Base-by-base conservation (phyloP, 1,140 invertebrate species). In the Cydia strobilella region DNA sequence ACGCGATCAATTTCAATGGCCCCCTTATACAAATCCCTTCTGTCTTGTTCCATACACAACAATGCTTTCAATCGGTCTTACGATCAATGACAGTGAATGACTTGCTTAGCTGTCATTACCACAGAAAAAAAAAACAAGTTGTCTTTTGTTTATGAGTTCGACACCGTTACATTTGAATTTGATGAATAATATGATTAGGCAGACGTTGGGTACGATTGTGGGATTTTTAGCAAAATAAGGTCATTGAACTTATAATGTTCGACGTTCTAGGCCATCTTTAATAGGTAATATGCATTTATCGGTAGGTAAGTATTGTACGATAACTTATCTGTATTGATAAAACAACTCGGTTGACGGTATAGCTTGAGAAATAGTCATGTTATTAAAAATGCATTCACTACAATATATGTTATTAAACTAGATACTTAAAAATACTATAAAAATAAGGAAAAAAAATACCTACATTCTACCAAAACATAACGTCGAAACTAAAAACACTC, bases 11-110 rank as follows among this genome's bases (percentile, higher is more conserved):
- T 92, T 92, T 91, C 90, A 90, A 91, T 85, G 84, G 84, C 82
- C 88, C 88, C 88, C 86, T 86, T 88, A 92, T 90, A 89, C 89
- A 89, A 91, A 92, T 91, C 89, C 86, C 87, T 88, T 90, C 88
- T 91, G 88, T 92, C 89, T 90, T 87, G 88, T 90, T 90, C 86
- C 85, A 89, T 88, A 86, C 83, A 87, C 83, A 86, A 85, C 80
- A 83, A 84, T 76, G 73, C 73, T 76, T 39, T 73, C 42, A 18
- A 69, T 23, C 66, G 74, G 45, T 69, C 23, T 42, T 71, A 39
- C 65, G 65, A 69, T 69, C 65, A 69, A 69, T 69, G 65, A 39
- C 65, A 35, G 42, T 69, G 35, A 69, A 69, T 69, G 65, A 69
- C 31, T 65, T 51, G 51, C 51, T 54, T 18, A 59, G 54, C 18